A percentile compares a stretch with the other conserved stretches of the same genome.
These are phyloP conservation scores for Opisthocomus hoazin DNA, from an alignment of 2,113 vertebrate species.

Conservation along the genomic window DNA sequence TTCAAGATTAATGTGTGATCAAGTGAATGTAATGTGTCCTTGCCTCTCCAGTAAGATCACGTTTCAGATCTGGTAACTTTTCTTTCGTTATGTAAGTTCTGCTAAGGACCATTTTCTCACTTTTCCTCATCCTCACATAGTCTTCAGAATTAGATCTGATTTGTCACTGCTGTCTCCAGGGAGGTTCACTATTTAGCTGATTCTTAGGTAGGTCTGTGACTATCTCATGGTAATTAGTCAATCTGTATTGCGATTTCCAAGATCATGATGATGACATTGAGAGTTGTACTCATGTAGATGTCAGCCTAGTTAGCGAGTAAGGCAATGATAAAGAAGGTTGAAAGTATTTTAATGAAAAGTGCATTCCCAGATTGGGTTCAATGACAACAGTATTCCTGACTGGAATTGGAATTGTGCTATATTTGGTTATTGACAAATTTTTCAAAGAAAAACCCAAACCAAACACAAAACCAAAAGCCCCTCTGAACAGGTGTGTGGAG, in stretches of 20 bases:
- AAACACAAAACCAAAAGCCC: not conserved
- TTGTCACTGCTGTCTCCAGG: not conserved
- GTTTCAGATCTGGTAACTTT: not conserved
- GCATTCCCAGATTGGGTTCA: not conserved
- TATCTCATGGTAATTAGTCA: not conserved
- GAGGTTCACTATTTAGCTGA: not conserved
- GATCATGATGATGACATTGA: not conserved
- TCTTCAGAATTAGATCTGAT: not conserved
- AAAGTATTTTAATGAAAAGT: not conserved
- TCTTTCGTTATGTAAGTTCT: not conserved
- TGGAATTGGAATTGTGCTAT: not conserved
- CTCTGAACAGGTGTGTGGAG: not conserved
- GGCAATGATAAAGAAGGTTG: not conserved
- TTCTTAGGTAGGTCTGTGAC: not conserved
- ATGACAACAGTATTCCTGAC: not conserved
- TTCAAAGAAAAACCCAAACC: rapidly evolving
- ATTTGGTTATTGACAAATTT: not conserved
- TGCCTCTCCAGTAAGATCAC: not conserved
- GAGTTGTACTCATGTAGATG: not conserved
- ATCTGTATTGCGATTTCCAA: not conserved
- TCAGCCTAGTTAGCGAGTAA: not conserved
- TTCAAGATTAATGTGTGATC: not conserved
- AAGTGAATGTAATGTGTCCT: not conserved
- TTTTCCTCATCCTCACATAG: not conserved
- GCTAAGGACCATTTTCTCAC: not conserved